Percentiles rank a stretch among this genome's conserved stretches.
These are phyloP conservation scores for Danionella cerebrum DNA, from an alignment of 2,113 vertebrate species.

Conservation along the genomic window DNA sequence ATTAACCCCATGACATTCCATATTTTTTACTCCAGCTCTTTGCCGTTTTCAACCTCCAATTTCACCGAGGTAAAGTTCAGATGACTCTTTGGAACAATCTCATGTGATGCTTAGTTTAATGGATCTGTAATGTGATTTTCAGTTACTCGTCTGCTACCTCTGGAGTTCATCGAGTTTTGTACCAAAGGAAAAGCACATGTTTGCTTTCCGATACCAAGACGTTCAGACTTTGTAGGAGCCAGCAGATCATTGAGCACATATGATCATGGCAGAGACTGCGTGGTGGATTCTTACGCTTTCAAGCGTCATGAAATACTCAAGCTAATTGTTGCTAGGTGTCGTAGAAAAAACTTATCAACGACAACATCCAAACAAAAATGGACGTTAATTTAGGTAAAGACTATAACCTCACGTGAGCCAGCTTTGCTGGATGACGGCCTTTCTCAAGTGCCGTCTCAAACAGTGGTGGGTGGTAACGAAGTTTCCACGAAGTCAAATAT, in stretches of 20 bases:
- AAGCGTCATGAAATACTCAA: no score
- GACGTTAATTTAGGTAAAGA: no score
- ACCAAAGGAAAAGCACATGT: neutral
- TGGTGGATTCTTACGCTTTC: no score
- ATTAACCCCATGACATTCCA: neutral
- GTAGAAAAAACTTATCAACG: no score
- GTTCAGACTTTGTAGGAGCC: neutral
- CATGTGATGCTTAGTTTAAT: constrained; percentile 1
- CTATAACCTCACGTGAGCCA: no score
- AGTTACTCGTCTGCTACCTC: neutral
- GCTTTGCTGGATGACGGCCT: no score
- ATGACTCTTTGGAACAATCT: neutral
- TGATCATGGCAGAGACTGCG: neutral
- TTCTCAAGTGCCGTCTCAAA: no score
- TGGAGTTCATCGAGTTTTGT: neutral
- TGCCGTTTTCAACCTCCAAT: constrained; percentile 9
- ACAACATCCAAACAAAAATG: no score
- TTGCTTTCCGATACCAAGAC: constrained; percentile 17
- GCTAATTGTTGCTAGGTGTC: no score
- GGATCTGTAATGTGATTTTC: constrained; percentile 13
- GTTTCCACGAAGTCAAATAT: no score
- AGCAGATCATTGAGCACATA: neutral
- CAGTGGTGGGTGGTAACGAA: no score
- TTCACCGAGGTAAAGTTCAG: neutral
- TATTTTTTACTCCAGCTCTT: neutral